Evolutionary conservation across 1,140 invertebrate genomes (phyloP), one percentile per base, ranked within the genome.

Genomic region (Apis dorsata): DNA sequence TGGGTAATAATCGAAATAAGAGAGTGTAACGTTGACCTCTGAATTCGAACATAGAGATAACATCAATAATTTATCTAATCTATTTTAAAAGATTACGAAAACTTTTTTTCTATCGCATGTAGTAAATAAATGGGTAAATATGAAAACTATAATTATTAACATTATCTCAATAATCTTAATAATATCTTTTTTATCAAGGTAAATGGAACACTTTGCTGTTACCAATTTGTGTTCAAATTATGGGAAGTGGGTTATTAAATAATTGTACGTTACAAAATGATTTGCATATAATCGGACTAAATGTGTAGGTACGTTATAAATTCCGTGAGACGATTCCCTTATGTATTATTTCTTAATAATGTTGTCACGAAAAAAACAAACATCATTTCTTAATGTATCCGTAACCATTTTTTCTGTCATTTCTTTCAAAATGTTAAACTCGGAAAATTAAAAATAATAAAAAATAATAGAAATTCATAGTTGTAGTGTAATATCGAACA

Each of bases 211-310:
- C 4, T 19, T 72, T 28, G 49, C 24, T 28, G 21, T 17, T 51
- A 51, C 8, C 17, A 68, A 28, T 55, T 19, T 19, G 4, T 11
- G n/a, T 17, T 19, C 55, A 5, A 55, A 72, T 72, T 21, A 24
- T 55, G 70, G 17, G 70, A 55, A 55, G 34, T 72, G 19, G 70
- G 51, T 55, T 53, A 21, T 69, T 69, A 69, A 69, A 69, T 51
- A 72, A 72, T 28, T 28, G 10, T 55, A 28, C 17, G 51, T 19
- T 28, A 72, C 17, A 19, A 21, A 57, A 28, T 9, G 24, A 72
- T 72, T 55, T 72, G 44, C 70, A 72, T 72, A 55, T 28, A 72
- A 72, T 72, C 44, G 34, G 49, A 51, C 21, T 15, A 49, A 51
- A 15, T 21, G 68, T 49, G 44, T 51, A 51, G 0, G 19, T 44